Conservation (phyloP, 2,888 invertebrate species). For the Siphonodentalium dalli region DNA sequence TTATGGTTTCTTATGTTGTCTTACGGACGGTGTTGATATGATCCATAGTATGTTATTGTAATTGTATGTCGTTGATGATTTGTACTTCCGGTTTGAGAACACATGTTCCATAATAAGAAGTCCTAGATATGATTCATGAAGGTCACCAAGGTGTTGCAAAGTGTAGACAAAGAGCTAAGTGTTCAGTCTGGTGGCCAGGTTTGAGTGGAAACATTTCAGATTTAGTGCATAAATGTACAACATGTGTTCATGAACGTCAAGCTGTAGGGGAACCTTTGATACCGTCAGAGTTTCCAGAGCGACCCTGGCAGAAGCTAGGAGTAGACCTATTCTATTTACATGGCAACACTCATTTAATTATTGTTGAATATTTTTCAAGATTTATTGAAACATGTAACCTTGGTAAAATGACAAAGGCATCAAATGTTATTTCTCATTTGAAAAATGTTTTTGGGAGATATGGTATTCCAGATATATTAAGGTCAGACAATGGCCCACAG, state of each 20-base stretch:
- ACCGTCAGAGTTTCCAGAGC: conserved; percentile 27
- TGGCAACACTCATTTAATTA: conserved; percentile 22
- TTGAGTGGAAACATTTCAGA: conserved; percentile 18
- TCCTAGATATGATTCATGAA: conserved; percentile 27
- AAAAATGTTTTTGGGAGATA: conserved; percentile 30
- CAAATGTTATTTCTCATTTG: conserved; percentile 19
- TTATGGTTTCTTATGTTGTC: too few species aligned
- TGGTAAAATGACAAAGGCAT: conserved; percentile 10
- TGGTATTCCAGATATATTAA: conserved; percentile 23
- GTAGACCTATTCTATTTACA: conserved; percentile 34
- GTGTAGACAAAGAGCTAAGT: conserved; percentile 29
- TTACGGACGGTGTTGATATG: too few species aligned
- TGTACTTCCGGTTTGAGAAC: too few species aligned
- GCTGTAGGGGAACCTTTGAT: conserved; percentile 30
- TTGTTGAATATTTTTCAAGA: conserved; percentile 34
- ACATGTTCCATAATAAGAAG: too few species aligned
- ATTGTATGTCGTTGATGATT: too few species aligned
- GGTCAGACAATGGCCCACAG: conserved; percentile 23
- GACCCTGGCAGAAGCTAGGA: conserved; percentile 36
- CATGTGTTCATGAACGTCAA: conserved; percentile 17
- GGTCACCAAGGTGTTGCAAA: conserved; percentile 31
- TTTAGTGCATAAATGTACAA: conserved; percentile 26
- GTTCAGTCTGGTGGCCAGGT: conserved; percentile 32
- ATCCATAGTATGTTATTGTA: too few species aligned
- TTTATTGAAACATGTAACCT: conserved; percentile 27